These are phyloP conservation scores for Capromys pilorides DNA, from an alignment of 2,797 vertebrate species.

Conservation along the genomic window DNA sequence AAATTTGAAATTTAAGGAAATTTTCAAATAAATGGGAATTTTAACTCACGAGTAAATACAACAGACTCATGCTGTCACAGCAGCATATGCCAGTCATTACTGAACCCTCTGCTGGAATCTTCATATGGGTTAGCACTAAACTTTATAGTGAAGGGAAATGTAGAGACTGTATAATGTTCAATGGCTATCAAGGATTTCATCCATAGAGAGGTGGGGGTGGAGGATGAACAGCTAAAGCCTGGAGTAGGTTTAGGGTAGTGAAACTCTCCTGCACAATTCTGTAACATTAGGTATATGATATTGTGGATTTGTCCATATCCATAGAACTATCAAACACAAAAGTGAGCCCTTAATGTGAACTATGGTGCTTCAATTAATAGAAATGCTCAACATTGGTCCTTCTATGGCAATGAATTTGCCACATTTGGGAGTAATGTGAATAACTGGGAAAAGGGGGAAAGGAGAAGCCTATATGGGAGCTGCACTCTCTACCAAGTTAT, in stretches of 20 bases:
- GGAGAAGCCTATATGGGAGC: rapidly evolving
- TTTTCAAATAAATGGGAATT: neutral
- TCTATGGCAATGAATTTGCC: neutral
- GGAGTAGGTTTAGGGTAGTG: neutral
- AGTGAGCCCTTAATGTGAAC: neutral
- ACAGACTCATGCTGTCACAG: neutral
- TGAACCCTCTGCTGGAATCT: neutral
- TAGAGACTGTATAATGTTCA: neutral
- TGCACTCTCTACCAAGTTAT: neutral
- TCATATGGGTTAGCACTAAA: neutral
- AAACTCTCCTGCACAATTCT: neutral
- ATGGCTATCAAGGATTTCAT: neutral
- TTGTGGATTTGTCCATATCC: neutral
- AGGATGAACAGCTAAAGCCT: neutral
- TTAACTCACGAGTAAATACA: neutral
- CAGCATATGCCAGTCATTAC: neutral
- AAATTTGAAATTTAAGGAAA: neutral
- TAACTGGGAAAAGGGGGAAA: neutral
- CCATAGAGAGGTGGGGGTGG: too few relatives aligned
- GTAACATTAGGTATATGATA: too few relatives aligned
- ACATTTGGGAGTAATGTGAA: neutral
- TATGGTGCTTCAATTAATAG: neutral
- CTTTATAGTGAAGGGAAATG: neutral
- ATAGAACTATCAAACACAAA: neutral
- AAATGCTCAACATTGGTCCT: neutral